Evolutionary conservation across 2,888 invertebrate species (phyloP), one percentile per base, ranked within the genome.

Genomic region (Chromoteleia sp.): DNA sequence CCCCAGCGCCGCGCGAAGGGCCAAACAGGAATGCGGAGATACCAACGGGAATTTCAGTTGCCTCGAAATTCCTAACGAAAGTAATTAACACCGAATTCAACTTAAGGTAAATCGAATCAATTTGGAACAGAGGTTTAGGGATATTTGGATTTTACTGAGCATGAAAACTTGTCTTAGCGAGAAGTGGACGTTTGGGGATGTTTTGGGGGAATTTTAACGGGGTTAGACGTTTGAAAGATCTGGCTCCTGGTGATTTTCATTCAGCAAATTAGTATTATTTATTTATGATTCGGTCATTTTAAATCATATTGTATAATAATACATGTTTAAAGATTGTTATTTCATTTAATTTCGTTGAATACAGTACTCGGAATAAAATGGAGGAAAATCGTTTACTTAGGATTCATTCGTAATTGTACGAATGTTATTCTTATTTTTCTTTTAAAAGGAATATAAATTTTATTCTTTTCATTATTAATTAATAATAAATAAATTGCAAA

Each of bases 21-120:
- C 61, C 59, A 73, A 50, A 45, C 68, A 58, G 19, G 79, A 78
- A 71, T 78, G 67, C 63, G 65, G 65, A 78, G 78, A 65, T 67
- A 43, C 43, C 30, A 68, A 70, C 45, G 61, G 17, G 54, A 19
- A 61, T 45, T 70, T 70, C 36, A 58, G 52, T 61, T 63, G 45
- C 19, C 54, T 33, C 36, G 41, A 77, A 59, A 77, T 70, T 45
- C 76, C 68, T 5, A 63, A 77, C 76, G 19, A 54, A 61, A 77
- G 68, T 77, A 61, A 77, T 77, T 77, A 70, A 77, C 76, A 77
- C 68, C 39, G 54, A 52, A 70, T 58, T 61, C 15, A 70, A 63
- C 76, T 76, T 30, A 54, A 61, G 14, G 25, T 54, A 30, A 48
- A 17, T 50, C 19, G 14, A 65, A 48, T 56, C 19, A 48, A 12